Evolutionary conservation across 2,888 invertebrate species (phyloP), one percentile per base, ranked within the genome.

Genomic region (Strigamia transsilvanica): DNA sequence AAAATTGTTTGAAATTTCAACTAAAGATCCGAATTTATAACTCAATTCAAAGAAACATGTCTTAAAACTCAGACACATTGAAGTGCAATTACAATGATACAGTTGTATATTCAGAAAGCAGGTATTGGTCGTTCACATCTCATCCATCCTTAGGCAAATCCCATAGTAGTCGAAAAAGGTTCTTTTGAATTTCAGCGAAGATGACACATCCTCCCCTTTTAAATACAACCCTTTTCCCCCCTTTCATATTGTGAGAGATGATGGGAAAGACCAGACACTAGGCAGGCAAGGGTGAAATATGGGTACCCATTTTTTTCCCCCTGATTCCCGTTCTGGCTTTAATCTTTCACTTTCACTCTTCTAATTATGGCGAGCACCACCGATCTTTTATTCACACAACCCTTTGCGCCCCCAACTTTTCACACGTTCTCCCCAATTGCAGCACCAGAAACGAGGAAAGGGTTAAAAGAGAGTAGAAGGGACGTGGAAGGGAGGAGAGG

Each of bases 261-360:
- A 73, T 73, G 73, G 73, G 73, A 73, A 73, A 73, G 73, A 73
- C 73, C 73, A 73, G 73, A 73, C 73, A 73, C 73, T 32, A 73
- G 73, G 73, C 73, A 73, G 73, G 73, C 73, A 73, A 73, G 73
- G 73, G 73, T 73, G 73, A 73, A 73, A 73, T 73, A 73, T 73
- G 73, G 73, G 73, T 15, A 15, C 73, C 27, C 13, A 15, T 73
- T 73, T 73, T 73, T 73, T 73, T 32, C 23, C 73, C n/a, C 73
- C 56, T 56, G 21, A 56, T 21, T 56, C 56, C 56, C 73, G 73
- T 73, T 73, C 73, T 73, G 73, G 73, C 73, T 73, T 73, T 73
- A 73, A 73, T 73, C 73, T 73, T 73, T 73, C 73, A 73, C 73
- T 73, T 73, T 73, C 73, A 73, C 73, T 73, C 73, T 73, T 73